A percentile compares a stretch with the other conserved stretches of the same genome.
Evolutionary conservation across 2,113 vertebrate genomes (phyloP).

Genomic region (Sprattus sprattus): DNA sequence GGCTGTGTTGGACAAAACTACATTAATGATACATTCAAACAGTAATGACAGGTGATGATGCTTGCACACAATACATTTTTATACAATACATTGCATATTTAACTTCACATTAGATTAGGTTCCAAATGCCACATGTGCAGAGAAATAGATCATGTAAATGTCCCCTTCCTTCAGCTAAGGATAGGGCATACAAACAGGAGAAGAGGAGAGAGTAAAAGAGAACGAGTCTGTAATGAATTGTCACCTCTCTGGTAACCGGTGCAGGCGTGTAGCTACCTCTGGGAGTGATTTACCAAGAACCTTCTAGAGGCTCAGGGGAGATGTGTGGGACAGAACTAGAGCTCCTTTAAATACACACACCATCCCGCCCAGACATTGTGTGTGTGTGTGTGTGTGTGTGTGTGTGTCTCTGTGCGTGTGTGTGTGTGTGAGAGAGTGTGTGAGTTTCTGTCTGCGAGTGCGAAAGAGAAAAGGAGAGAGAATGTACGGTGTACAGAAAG

Average conservation of each 20-base stretch:
- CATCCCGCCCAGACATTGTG: background rate
- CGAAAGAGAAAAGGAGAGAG: background rate
- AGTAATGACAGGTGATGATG: background rate
- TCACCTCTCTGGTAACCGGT: background rate
- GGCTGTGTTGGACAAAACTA: background rate
- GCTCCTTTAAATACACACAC: slow-evolving; percentile 1
- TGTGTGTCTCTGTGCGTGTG: background rate
- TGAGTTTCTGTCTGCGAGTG: background rate
- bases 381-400: background rate
- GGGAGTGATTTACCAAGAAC: background rate
- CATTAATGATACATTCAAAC: background rate
- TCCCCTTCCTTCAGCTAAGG: background rate
- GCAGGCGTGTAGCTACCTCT: background rate
- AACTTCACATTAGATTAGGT: background rate
- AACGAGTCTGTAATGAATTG: background rate
- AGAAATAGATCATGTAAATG: background rate
- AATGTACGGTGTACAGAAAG: background rate
- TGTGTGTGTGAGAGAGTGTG: background rate
- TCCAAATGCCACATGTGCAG: background rate
- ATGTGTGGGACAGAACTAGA: background rate
- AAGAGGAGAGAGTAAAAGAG: background rate
- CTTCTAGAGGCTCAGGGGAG: background rate
- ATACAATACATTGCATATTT: background rate
- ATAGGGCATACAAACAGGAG: background rate
- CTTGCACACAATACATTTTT: background rate